Conservation (phyloP, 1,140 invertebrate genomes). For the Ephestia elutella region DNA sequence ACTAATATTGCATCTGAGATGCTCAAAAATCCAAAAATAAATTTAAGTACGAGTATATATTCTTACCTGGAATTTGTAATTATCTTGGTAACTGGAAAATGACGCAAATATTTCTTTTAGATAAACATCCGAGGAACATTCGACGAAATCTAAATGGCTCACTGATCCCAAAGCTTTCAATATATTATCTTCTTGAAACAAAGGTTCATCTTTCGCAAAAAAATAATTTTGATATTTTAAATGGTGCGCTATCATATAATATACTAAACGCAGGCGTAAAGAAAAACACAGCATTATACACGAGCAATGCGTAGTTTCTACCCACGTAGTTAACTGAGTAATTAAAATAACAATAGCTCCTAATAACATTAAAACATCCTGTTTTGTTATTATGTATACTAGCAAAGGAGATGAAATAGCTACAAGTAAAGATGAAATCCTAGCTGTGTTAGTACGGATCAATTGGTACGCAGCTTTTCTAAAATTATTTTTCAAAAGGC, state of each 20-base stretch:
- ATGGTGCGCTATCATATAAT: background rate
- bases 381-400: background rate
- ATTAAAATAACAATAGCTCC: background rate
- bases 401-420: background rate
- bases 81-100: background rate
- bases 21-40: too few relatives aligned
- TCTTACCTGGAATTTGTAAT: background rate
- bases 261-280: background rate
- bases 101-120: background rate
- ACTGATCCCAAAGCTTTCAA: background rate
- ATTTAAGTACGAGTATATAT: too few relatives aligned
- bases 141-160: background rate
- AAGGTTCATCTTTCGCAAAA: background rate
- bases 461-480: background rate
- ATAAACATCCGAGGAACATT: background rate
- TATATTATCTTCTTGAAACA: background rate
- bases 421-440: background rate
- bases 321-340: background rate
- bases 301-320: background rate
- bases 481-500: background rate
- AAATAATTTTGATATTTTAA: background rate
- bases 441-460: background rate
- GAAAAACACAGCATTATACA: background rate
- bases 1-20: too few relatives aligned
- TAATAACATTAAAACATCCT: background rate